Evolutionary conservation across 2,888 invertebrate species (phyloP), one percentile per base, ranked within the genome.

Genomic region (Hyposoter dolosus): DNA sequence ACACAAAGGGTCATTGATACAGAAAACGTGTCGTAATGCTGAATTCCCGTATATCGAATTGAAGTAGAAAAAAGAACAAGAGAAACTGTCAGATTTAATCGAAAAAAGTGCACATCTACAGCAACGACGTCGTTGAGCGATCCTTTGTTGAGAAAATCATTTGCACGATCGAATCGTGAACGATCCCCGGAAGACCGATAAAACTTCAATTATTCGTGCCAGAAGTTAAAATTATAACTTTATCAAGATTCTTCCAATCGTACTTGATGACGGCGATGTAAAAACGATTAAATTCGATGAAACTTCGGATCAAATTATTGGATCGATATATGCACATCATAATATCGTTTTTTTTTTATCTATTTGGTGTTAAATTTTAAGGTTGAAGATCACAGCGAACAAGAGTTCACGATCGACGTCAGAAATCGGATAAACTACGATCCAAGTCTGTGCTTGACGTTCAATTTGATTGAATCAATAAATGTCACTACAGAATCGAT

Each of bases 1-100:
- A 28, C 47, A 43, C 40, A 17, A 60, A 56, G 15, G 63, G 32
- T 47, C 60, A 45, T 74, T 63, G 43, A 63, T 45, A 63, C 45
- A 10, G 17, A 43, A 63, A 63, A 60, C 28, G n/a, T 7, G 35
- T 53, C 15, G 53, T n/a, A 19, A 32, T n/a, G 28, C 5, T 23
- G 0, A 32, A 75, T 28, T 2, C 4, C 23, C 17, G 28, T 28
- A n/a, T 19, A 7, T 45, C 6, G 15, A 43, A 60, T 43, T 6
- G 28, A 23, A 15, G n/a, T 10, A n/a, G n/a, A 17, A 63, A 28
- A 45, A 32, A 28, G 3, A 0, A 12, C 0, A 63, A 63, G 12
- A 17, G 23, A 35, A 60, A 63, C 9, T 60, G 12, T 28, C 15
- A 17, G 10, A 28, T 60, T 60, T 28, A 28, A 40, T 40, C 5